Percentiles rank a stretch among this genome's conserved stretches.
Conservation (phyloP, 2,888 invertebrate genomes). For the Allacma fusca region DNA sequence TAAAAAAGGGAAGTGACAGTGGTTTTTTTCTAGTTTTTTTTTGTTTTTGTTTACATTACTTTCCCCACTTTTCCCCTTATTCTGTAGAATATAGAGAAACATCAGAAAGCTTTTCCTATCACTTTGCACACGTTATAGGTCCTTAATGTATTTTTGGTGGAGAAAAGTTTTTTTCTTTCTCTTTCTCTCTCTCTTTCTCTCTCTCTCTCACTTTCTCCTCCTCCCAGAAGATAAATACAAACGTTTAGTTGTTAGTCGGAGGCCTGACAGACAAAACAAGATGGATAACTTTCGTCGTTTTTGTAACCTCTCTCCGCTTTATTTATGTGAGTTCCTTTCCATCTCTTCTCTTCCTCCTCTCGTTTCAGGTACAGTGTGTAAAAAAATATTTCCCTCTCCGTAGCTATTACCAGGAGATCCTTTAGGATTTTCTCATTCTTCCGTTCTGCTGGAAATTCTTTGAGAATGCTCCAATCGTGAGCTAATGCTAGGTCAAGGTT, state of each 20-base stretch:
- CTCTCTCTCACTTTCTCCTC: no score
- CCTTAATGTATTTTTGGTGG: conserved; percentile 17
- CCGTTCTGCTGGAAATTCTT: no score
- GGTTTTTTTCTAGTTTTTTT: no score
- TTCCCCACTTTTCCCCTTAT: no score
- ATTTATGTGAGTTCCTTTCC: conserved; percentile 18
- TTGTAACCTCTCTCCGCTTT: background rate
- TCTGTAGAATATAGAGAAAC: no score
- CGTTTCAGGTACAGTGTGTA: background rate
- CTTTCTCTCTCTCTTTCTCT: background rate
- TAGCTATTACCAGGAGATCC: no score
- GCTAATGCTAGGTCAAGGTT: no score
- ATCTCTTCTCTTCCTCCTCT: background rate
- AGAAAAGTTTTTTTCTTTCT: background rate
- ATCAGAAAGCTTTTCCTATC: no score
- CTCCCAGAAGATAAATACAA: conserved; percentile 9
- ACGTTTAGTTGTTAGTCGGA: conserved; percentile 21
- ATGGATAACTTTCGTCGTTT: conserved; percentile 18
- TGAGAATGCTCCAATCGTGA: no score
- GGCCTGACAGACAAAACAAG: conserved; percentile 36
- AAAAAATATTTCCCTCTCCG: background rate
- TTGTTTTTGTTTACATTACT: no score
- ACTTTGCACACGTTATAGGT: background rate
- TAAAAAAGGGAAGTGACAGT: no score
- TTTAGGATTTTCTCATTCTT: no score